Evolutionary conservation across 2,113 vertebrate species (phyloP).

Genomic region (Monopterus albus): DNA sequence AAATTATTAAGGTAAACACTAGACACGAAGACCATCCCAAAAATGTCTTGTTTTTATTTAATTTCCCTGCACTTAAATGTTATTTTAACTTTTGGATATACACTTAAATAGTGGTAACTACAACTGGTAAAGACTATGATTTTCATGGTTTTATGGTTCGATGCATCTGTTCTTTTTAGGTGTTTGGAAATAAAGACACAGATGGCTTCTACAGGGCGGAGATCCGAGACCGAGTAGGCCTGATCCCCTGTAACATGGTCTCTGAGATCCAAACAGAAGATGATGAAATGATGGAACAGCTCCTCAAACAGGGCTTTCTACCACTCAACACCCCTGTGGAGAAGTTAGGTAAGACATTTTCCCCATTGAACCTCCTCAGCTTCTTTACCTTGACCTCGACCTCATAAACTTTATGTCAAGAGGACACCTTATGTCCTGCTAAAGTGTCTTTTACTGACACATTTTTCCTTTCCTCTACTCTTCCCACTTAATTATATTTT

Average conservation of each 20-base stretch:
- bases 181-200: slow-evolving; percentile 94
- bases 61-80: neutral
- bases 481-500: slow-evolving; percentile 72
- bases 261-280: slow-evolving; percentile 97
- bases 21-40: too few relatives aligned
- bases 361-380: neutral
- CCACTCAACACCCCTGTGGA: slow-evolving; percentile 95
- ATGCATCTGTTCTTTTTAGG: too few relatives aligned
- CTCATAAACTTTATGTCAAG: neutral
- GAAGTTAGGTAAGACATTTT: slow-evolving; percentile 86
- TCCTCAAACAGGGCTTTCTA: slow-evolving; percentile 95
- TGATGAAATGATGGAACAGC: slow-evolving; percentile 94
- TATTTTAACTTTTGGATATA: neutral
- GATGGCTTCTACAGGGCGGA: slow-evolving; percentile 97
- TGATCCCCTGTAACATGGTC: slow-evolving; percentile 99
- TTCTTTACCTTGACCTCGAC: neutral
- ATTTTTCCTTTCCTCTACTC: slow-evolving; percentile 37
- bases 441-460: slow-evolving; percentile 33
- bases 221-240: slow-evolving; percentile 88
- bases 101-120: too few relatives aligned
- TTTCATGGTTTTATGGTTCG: neutral
- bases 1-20: slow-evolving; percentile 89
- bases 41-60: neutral
- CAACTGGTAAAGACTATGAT: too few relatives aligned
- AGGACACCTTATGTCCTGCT: slow-evolving; percentile 6